Evolutionary conservation across 1,140 invertebrate genomes (phyloP), one percentile per base, ranked within the genome.

Genomic region (Neotoxoptera formosana): DNA sequence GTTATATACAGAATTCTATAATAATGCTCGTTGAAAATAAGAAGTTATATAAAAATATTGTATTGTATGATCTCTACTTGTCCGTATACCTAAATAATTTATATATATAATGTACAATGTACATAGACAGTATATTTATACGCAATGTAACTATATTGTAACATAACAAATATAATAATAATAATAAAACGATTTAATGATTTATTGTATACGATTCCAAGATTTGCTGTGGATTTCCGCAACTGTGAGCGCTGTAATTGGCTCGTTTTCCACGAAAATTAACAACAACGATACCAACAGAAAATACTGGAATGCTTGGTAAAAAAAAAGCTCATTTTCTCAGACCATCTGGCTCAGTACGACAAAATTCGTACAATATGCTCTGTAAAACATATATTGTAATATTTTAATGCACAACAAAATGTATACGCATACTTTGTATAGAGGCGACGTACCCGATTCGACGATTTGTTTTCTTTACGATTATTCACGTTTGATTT

Each of bases 391-490:
- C 21, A 21, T 36, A 83, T 83, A 23, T 36, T 20, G n/a, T 36
- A 81, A 81, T 76, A 76, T 76, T n/a, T 34, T 81, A 34, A 7
- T 36, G 21, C 34, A 76, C 4, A 34, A n/a, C 34, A 76, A 76
- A 76, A 76, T n/a, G n/a, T n/a, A 4, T 76, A 7, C n/a, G n/a
- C 60, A n/a, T n/a, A 76, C n/a, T n/a, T 67, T 67, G 60, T n/a
- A 41, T 76, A 67, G 25, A 67, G 30, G 7, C 11, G 30, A 9
- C 60, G 60, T 67, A 76, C 17, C 17, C 60, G 60, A 76, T 4
- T n/a, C 60, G 60, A 76, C 60, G 60, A 76, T 76, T 76, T 76
- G 60, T 76, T 76, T 76, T 76, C 81, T 84, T 84, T 45, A 86
- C 25, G 25, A 23, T 83, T 83, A 36, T 83, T 83, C 76, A 36